A percentile compares a stretch with the other conserved stretches of the same genome.
These are phyloP conservation scores for Eidolon dupreanum DNA, from an alignment of 2,797 vertebrate genomes.

Conservation along the genomic window DNA sequence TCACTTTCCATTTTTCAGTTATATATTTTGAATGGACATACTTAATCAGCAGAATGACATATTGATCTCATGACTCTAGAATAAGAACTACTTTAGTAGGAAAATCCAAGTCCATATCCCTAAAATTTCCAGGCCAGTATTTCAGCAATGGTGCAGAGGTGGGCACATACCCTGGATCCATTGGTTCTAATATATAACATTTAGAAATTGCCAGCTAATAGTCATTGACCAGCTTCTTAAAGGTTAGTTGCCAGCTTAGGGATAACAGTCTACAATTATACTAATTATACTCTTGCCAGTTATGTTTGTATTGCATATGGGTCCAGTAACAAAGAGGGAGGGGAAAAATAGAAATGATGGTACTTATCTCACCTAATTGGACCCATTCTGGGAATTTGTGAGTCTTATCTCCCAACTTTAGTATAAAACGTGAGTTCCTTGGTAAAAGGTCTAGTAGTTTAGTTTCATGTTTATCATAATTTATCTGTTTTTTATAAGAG, in stretches of 20 bases:
- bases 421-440: not conserved
- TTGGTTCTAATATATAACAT: not conserved
- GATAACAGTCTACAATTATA: not conserved
- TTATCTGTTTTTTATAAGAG: not conserved
- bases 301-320: not conserved
- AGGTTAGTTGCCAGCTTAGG: not conserved
- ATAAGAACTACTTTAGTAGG: not conserved
- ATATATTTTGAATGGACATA: not conserved
- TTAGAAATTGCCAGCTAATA: not conserved
- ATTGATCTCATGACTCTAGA: not conserved
- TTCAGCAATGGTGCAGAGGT: not conserved
- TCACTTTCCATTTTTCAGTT: not conserved
- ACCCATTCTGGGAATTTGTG: not conserved
- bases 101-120: not conserved
- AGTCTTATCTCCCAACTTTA: not conserved
- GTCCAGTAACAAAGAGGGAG: not conserved
- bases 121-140: not conserved
- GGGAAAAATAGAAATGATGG: not conserved
- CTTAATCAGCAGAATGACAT: not conserved
- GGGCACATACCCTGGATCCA: not conserved
- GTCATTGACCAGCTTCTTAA: not conserved
- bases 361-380: not conserved
- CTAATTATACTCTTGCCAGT: not conserved
- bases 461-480: not conserved
- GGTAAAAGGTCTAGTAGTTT: not conserved